These are phyloP conservation scores for Barnardius zonarius DNA, from an alignment of 2,113 vertebrate species.

Conservation along the genomic window DNA sequence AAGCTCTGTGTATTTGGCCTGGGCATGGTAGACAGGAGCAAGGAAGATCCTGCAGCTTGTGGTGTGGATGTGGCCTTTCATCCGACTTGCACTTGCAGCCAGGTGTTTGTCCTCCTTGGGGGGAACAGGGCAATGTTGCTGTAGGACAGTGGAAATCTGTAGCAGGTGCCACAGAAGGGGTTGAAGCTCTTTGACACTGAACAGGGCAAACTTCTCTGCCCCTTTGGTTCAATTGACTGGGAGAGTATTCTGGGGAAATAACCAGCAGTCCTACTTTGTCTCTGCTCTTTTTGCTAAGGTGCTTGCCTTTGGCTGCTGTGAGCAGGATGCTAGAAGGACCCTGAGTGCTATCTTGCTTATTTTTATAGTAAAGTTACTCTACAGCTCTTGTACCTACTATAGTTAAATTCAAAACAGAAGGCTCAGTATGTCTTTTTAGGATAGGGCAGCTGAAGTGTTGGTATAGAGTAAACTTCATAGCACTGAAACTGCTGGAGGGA, in stretches of 20 bases:
- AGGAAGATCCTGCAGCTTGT: neutral
- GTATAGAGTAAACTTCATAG: neutral
- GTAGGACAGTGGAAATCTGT: neutral
- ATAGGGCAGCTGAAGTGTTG: neutral
- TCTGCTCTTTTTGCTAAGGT: neutral
- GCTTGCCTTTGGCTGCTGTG: neutral
- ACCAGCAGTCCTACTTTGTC: neutral
- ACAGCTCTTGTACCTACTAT: neutral
- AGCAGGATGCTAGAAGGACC: neutral
- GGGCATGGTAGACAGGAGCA: neutral
- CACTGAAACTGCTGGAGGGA: neutral
- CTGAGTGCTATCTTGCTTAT: neutral
- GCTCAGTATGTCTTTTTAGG: neutral
- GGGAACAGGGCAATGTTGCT: neutral
- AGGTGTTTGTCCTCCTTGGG: neutral
- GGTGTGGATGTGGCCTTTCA: neutral
- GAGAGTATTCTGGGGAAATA: neutral
- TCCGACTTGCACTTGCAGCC: neutral
- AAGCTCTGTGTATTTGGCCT: neutral
- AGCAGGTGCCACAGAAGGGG: accelerated
- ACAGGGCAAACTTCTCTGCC: neutral
- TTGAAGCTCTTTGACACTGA: neutral
- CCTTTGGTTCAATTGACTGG: neutral
- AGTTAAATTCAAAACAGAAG: neutral
- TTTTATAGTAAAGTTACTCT: neutral